Conservation (phyloP, 2,888 invertebrate genomes). For the Syritta pipiens region DNA sequence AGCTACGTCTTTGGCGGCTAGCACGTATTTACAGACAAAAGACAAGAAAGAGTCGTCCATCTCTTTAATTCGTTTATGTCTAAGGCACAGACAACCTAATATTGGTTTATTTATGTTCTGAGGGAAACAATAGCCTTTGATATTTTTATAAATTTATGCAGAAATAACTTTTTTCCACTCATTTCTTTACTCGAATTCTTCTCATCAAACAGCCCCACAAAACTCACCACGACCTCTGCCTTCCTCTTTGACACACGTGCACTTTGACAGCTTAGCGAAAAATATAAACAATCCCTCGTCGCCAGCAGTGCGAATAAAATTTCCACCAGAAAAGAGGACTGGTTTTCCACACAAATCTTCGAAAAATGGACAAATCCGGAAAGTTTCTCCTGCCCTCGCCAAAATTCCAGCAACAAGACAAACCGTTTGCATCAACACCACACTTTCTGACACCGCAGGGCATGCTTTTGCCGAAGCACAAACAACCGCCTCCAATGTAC, state of each 20-base stretch:
- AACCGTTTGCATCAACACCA: slow-evolving; percentile 49
- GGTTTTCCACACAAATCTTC: too few species aligned
- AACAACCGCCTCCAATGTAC: slow-evolving; percentile 79
- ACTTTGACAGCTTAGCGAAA: slow-evolving; percentile 17
- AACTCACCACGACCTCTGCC: slow-evolving; percentile 29
- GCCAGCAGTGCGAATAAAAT: background rate
- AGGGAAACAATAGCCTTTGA: too few species aligned
- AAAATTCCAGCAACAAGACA: slow-evolving; percentile 71
- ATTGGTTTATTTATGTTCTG: too few species aligned
- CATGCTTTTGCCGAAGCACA: slow-evolving; percentile 75
- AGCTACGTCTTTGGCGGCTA: too few species aligned
- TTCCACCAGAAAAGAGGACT: too few species aligned
- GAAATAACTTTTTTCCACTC: too few species aligned
- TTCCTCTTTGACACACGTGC: slow-evolving; percentile 32
- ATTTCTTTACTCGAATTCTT: too few species aligned
- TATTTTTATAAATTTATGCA: too few species aligned
- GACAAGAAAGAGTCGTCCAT: too few species aligned
- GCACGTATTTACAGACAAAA: too few species aligned
- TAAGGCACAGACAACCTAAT: too few species aligned
- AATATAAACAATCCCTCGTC: slow-evolving; percentile 41
- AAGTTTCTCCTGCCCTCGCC: slow-evolving; percentile 76
- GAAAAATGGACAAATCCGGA: slow-evolving; percentile 73
- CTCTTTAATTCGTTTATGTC: too few species aligned
- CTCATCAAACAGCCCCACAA: background rate
- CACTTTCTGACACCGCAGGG: slow-evolving; percentile 77